These are phyloP conservation scores for Apodemia mormo DNA, from an alignment of 2,888 invertebrate species.

Conservation along the genomic window DNA sequence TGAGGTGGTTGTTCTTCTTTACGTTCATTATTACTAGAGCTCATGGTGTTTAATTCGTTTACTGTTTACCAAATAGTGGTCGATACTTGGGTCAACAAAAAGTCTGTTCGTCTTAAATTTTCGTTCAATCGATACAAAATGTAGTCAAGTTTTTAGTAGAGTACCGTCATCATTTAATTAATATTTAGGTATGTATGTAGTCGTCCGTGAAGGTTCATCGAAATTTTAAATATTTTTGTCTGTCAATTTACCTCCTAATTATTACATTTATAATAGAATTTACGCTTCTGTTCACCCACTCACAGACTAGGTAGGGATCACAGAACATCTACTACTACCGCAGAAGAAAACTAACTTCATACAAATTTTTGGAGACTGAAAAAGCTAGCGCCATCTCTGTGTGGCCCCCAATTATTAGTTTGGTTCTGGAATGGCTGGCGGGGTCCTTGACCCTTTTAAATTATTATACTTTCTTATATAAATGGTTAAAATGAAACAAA, in stretches of 20 bases:
- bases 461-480: too few relatives aligned
- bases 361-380: too few relatives aligned
- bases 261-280: not conserved
- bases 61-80: not conserved
- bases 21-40: slow-evolving; percentile 51
- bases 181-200: not conserved
- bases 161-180: slow-evolving; percentile 3
- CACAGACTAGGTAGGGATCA: too few relatives aligned
- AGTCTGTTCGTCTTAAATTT: not conserved
- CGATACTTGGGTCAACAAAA: not conserved
- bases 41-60: slow-evolving; percentile 36
- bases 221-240: not conserved
- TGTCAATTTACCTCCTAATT: not conserved
- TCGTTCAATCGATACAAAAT: not conserved
- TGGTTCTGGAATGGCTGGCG: too few relatives aligned
- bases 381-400: too few relatives aligned
- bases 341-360: too few relatives aligned
- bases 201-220: not conserved
- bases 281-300: too few relatives aligned
- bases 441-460: too few relatives aligned
- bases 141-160: not conserved
- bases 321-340: too few relatives aligned
- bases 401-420: too few relatives aligned
- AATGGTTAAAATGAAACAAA: too few relatives aligned
- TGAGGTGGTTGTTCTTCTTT: slow-evolving; percentile 88